phyloP scores from a whole-genome alignment of 2,113 vertebrate genomes.

The Prionailurus bengalensis region DNA sequence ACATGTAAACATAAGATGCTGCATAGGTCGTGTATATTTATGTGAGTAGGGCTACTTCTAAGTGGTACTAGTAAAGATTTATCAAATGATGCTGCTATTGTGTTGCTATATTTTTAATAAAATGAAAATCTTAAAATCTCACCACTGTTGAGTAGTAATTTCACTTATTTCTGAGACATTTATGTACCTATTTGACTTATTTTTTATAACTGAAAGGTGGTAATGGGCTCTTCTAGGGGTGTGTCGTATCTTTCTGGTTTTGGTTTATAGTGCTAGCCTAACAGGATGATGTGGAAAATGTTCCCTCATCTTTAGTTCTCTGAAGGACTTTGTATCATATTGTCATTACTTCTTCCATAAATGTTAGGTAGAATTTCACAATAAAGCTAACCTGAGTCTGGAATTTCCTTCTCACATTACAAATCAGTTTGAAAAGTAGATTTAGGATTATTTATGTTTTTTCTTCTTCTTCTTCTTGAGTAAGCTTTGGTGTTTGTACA shows the following conservation, averaged over 20 bases:
- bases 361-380: background rate
- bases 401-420: background rate
- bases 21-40: conserved; percentile 73
- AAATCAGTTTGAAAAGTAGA: background rate
- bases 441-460: background rate
- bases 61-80: conserved; percentile 71
- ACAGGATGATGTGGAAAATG: background rate
- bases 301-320: background rate
- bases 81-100: conserved; percentile 69
- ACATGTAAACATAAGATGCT: conserved; percentile 49
- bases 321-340: background rate
- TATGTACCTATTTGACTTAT: background rate
- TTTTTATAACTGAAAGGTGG: conserved; percentile 28
- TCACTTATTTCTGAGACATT: background rate
- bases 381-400: background rate
- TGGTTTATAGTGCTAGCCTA: background rate
- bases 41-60: conserved; percentile 69
- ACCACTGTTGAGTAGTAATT: conserved; percentile 72
- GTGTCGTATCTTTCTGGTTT: background rate
- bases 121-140: conserved; percentile 63
- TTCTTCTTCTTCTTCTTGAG: background rate
- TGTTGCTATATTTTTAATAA: conserved; percentile 85
- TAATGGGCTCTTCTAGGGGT: background rate
- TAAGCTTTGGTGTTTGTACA: background rate
- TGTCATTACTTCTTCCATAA: background rate